Conservation (phyloP, 2,113 vertebrate species). For the Microcebus lehilahytsara region DNA sequence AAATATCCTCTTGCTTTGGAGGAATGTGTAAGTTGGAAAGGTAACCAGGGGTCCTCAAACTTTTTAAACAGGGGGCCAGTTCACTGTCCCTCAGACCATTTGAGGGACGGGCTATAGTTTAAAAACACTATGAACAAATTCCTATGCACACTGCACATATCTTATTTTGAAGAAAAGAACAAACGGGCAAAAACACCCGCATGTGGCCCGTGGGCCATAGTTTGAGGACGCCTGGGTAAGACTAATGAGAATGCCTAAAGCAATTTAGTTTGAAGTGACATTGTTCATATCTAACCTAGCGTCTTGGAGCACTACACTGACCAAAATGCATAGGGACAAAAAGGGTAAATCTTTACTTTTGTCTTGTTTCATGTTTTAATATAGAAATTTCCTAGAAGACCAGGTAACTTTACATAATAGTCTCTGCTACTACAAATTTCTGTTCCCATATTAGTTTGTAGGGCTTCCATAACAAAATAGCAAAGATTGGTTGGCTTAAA, state of each 20-base stretch:
- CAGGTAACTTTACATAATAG: background rate
- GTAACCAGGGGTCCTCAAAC: no score
- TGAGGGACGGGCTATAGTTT: no score
- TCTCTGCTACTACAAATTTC: constrained; percentile 17
- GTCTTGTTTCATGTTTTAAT: constrained; percentile 5
- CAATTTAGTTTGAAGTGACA: background rate
- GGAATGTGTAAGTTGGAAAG: background rate
- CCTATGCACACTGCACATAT: no score
- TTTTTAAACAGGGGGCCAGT: no score
- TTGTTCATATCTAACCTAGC: background rate
- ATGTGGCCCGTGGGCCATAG: no score
- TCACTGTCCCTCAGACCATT: no score
- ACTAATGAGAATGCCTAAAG: background rate
- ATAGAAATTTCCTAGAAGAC: constrained; percentile 8
- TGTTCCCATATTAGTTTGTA: background rate
- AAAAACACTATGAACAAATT: no score
- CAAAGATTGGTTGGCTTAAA: background rate
- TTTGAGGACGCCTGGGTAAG: background rate
- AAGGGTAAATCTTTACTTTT: constrained; percentile 6
- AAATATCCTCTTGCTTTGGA: background rate
- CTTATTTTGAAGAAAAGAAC: no score
- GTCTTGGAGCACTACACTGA: background rate
- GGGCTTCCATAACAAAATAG: background rate
- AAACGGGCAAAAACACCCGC: no score
- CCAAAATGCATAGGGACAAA: background rate